Evolutionary conservation across 2,888 invertebrate species (phyloP).

Genomic region (Monopis laevigella): DNA sequence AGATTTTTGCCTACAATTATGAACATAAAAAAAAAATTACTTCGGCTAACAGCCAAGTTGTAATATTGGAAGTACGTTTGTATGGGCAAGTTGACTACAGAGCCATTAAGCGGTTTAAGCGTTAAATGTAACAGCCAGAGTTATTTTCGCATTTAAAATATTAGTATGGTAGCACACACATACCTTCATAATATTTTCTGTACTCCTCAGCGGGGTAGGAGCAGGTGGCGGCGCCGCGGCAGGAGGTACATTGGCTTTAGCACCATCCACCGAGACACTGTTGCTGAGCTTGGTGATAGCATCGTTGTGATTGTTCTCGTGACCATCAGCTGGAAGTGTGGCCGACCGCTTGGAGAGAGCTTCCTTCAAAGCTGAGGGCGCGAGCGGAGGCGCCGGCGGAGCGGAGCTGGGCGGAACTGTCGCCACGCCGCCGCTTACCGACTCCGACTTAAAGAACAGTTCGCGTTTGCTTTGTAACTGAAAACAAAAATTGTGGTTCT

Average conservation of each 20-base stretch:
- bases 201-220: conserved; percentile 44
- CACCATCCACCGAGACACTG: conserved; percentile 47
- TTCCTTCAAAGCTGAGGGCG: conserved; percentile 62
- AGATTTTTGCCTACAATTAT: too few species aligned
- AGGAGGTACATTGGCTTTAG: conserved; percentile 58
- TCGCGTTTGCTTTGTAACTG: conserved; percentile 87
- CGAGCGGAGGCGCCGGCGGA: conserved; percentile 53
- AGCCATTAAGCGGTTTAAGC: too few species aligned
- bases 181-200: conserved; percentile 52
- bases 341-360: conserved; percentile 54
- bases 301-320: conserved; percentile 59
- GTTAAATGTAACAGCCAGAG: too few species aligned
- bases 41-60: too few species aligned
- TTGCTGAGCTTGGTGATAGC: conserved; percentile 52
- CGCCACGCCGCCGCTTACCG: conserved; percentile 61
- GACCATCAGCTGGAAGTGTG: conserved; percentile 44
- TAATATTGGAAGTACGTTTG: too few species aligned
- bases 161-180: too few species aligned
- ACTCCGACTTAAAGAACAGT: conserved; percentile 83
- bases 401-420: conserved; percentile 38
- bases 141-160: too few species aligned
- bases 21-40: too few species aligned
- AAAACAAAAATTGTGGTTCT: conserved; percentile 37
- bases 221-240: conserved; percentile 44
- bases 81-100: too few species aligned